These are phyloP conservation scores for Micoletzkya japonica DNA, from an alignment of 2,888 invertebrate genomes.

Conservation along the genomic window DNA sequence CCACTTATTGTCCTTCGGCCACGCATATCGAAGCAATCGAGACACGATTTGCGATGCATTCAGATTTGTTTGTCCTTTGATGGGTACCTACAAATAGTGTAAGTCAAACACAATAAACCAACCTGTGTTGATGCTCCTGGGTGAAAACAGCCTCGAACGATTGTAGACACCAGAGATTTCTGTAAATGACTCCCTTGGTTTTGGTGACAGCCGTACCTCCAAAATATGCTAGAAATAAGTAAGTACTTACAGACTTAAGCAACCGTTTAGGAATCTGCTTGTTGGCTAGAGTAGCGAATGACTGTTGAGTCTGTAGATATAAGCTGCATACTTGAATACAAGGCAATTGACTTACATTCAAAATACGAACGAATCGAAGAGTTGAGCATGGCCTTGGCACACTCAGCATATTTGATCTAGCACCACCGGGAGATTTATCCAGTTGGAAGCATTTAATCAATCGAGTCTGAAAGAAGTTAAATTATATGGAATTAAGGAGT, in stretches of 20 bases:
- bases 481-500: too few relatives aligned
- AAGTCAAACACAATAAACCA: not conserved
- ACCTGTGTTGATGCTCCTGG: slow-evolving; percentile 21
- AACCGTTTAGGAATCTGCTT: not conserved
- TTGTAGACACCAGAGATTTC: not conserved
- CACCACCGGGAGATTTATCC: too few relatives aligned
- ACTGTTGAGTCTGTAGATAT: not conserved
- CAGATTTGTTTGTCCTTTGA: not conserved
- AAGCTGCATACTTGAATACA: not conserved
- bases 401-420: too few relatives aligned
- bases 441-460: too few relatives aligned
- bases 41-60: slow-evolving; percentile 38
- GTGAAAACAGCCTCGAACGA: slow-evolving; percentile 14
- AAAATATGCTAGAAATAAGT: not conserved
- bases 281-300: slow-evolving; percentile 2
- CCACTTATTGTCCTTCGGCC: slow-evolving; percentile 76
- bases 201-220: not conserved
- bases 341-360: slow-evolving; percentile 4
- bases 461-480: too few relatives aligned
- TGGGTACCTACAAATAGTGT: not conserved
- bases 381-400: too few relatives aligned
- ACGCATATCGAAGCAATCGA: slow-evolving; percentile 51
- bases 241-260: slow-evolving; percentile 9
- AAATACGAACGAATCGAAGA: too few relatives aligned
- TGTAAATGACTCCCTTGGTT: not conserved